Percentiles rank a stretch among this genome's conserved stretches.
Evolutionary conservation across 2,113 vertebrate species (phyloP).

Genomic region (Rhinopomastus cyanomelas): DNA sequence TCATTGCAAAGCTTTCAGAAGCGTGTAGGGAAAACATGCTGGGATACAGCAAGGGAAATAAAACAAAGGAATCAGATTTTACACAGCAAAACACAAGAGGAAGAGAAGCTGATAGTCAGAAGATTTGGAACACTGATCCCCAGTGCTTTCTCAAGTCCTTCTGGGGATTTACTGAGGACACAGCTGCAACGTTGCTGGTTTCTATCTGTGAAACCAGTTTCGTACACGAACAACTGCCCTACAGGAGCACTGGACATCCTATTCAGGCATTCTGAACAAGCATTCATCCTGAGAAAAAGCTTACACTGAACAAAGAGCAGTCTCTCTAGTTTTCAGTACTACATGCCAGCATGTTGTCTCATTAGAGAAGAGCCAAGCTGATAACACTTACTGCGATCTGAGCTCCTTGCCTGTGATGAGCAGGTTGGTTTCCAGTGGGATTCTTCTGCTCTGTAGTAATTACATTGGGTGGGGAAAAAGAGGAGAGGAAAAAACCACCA

Average conservation of each 20-base stretch:
- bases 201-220: neutral
- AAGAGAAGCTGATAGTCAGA: neutral
- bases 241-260: neutral
- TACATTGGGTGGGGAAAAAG: neutral
- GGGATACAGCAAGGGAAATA: neutral
- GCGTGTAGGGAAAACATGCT: neutral
- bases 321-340: neutral
- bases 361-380: neutral
- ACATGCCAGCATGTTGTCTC: neutral
- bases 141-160: neutral
- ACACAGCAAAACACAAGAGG: neutral
- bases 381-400: slow-evolving; percentile 82
- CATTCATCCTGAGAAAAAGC: neutral
- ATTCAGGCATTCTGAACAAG: neutral
- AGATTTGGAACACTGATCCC: neutral
- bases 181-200: neutral
- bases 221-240: neutral
- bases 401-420: slow-evolving; percentile 84
- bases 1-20: neutral
- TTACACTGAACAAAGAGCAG: neutral
- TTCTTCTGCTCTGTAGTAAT: slow-evolving; percentile 74
- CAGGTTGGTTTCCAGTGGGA: slow-evolving; percentile 82
- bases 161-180: neutral
- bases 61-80: neutral
- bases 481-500: neutral